These are phyloP conservation scores for Drosophila bifasciata DNA, from an alignment of 1,140 invertebrate genomes.

Conservation along the genomic window DNA sequence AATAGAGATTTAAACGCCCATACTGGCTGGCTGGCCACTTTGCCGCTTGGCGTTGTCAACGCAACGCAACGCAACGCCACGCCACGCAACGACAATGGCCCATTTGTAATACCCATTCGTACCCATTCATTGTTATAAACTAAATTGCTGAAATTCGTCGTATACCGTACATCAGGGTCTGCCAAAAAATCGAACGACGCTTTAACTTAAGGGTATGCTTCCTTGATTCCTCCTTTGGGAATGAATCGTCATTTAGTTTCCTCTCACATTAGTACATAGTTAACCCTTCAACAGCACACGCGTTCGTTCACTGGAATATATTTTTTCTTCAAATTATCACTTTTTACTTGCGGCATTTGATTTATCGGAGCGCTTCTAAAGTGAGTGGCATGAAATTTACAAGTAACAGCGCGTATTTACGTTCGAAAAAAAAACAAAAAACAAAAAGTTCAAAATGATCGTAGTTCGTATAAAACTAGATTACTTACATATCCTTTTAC, in stretches of 20 bases:
- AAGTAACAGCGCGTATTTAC: too few relatives aligned
- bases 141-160: conserved; percentile 1
- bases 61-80: conserved; percentile 35
- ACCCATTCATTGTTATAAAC: conserved; percentile 5
- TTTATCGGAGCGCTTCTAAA: too few relatives aligned
- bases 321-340: conserved; percentile 7
- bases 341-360: too few relatives aligned
- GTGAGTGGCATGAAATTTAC: too few relatives aligned
- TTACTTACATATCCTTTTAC: too few relatives aligned
- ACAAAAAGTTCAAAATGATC: too few relatives aligned
- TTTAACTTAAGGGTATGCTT: conserved; percentile 1
- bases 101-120: conserved; percentile 9
- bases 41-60: conserved; percentile 48
- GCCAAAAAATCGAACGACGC: neutral
- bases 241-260: conserved; percentile 31
- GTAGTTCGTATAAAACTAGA: too few relatives aligned
- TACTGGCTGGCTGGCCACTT: conserved; percentile 49
- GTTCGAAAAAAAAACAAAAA: too few relatives aligned
- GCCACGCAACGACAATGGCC: conserved; percentile 5
- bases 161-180: neutral
- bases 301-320: neutral
- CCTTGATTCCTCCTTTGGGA: conserved; percentile 39
- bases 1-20: conserved; percentile 76
- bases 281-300: conserved; percentile 22
- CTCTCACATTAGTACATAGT: neutral